phyloP scores from a whole-genome alignment of 2,888 invertebrate genomes.

The Hyppa rectilinea region DNA sequence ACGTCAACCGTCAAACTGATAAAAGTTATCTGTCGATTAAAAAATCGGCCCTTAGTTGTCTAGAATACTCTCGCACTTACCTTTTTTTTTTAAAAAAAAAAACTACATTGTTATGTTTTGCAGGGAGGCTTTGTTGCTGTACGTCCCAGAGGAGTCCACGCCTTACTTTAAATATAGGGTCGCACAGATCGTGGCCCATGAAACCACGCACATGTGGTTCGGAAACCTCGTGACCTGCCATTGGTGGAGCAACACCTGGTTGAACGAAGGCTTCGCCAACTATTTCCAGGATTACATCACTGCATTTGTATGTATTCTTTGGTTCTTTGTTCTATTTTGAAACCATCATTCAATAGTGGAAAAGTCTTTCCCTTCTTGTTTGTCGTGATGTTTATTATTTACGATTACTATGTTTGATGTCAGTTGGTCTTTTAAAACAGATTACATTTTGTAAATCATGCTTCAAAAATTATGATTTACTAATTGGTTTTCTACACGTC shows the following conservation, averaged over 20 bases:
- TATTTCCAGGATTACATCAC: conserved; percentile 93
- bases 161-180: conserved; percentile 89
- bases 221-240: conserved; percentile 94
- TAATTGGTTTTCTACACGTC: not conserved
- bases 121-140: conserved; percentile 86
- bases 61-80: not conserved
- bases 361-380: not conserved
- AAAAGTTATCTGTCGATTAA: too few species aligned
- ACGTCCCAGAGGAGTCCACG: conserved; percentile 84
- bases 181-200: conserved; percentile 93
- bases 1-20: too few species aligned
- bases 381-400: not conserved
- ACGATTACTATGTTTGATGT: conserved; percentile 1
- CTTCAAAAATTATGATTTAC: not conserved
- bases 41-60: too few species aligned
- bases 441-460: not conserved
- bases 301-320: conserved; percentile 70
- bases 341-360: not conserved
- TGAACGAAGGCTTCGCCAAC: conserved; percentile 93
- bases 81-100: not conserved
- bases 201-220: conserved; percentile 96
- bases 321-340: not conserved
- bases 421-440: not conserved
- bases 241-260: conserved; percentile 95
- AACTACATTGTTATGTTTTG: conserved; percentile 33